Percentiles rank a stretch among this genome's conserved stretches.
These are phyloP conservation scores for Psilopsiagon aurifrons DNA, from an alignment of 2,113 vertebrate genomes.

Conservation along the genomic window DNA sequence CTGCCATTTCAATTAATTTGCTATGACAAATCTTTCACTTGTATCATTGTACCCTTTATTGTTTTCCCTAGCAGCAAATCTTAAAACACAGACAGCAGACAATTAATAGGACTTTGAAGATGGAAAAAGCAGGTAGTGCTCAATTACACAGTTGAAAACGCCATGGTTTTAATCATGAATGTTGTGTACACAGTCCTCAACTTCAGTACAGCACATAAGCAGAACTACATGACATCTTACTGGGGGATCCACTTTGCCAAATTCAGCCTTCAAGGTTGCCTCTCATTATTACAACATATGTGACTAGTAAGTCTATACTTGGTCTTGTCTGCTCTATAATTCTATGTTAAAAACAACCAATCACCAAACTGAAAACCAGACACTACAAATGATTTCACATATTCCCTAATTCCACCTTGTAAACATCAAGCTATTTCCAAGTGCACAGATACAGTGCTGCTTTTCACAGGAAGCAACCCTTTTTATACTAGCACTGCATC, in stretches of 20 bases:
- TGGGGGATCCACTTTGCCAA: not conserved
- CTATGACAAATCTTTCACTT: not conserved
- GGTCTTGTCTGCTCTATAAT: not conserved
- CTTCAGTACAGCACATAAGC: not conserved
- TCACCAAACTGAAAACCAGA: not conserved
- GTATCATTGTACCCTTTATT: not conserved
- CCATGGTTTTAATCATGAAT: not conserved
- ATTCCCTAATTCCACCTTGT: not conserved
- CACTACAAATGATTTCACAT: not conserved
- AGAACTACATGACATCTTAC: not conserved
- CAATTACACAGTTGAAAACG: not conserved
- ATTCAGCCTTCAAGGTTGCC: not conserved
- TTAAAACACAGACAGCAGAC: not conserved
- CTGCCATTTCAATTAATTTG: not conserved
- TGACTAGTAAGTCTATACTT: not conserved
- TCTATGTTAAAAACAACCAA: not conserved
- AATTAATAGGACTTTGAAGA: not conserved
- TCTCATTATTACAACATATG: not conserved
- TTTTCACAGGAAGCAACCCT: not conserved
- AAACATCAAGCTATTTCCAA: not conserved
- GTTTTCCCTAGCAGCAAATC: not conserved
- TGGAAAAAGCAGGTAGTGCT: not conserved
- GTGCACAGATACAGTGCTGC: not conserved
- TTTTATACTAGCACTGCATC: not conserved
- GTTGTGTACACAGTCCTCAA: not conserved